A percentile compares a stretch with the other conserved stretches of the same genome.
These are phyloP conservation scores for Agriotes lineatus DNA, from an alignment of 2,888 invertebrate species.

Conservation along the genomic window DNA sequence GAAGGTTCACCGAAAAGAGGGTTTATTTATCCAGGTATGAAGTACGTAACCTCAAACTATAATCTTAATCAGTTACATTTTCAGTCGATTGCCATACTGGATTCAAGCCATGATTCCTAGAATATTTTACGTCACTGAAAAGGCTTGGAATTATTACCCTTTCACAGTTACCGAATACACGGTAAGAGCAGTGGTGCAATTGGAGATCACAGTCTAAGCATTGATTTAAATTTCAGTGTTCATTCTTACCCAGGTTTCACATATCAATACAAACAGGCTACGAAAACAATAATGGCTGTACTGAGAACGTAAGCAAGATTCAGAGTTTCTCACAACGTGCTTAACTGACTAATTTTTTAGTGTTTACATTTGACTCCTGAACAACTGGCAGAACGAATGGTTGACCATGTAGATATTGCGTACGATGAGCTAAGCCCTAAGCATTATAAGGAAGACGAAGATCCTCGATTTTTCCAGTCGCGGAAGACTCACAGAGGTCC, in stretches of 20 bases:
- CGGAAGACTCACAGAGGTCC: slow-evolving; percentile 87
- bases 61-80: not conserved
- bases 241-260: slow-evolving; percentile 87
- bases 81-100: slow-evolving; percentile 90
- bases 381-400: slow-evolving; percentile 77
- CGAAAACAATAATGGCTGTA: slow-evolving; percentile 89
- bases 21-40: slow-evolving; percentile 91
- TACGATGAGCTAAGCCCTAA: slow-evolving; percentile 88
- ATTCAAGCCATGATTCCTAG: slow-evolving; percentile 88
- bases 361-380: slow-evolving; percentile 80
- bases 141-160: slow-evolving; percentile 96
- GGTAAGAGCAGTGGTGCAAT: slow-evolving; percentile 63
- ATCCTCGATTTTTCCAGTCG: slow-evolving; percentile 87
- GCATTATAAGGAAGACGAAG: slow-evolving; percentile 92
- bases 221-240: slow-evolving; percentile 77
- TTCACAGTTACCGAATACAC: slow-evolving; percentile 88
- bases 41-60: slow-evolving; percentile 57
- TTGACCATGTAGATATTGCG: slow-evolving; percentile 89
- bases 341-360: slow-evolving; percentile 68
- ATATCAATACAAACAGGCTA: slow-evolving; percentile 90
- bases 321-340: no score
- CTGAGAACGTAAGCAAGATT: slow-evolving; percentile 83
- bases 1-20: slow-evolving; percentile 91
- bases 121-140: slow-evolving; percentile 93
- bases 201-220: not conserved